These are phyloP conservation scores for Grapholita molesta DNA, from an alignment of 1,140 invertebrate species.

Conservation along the genomic window DNA sequence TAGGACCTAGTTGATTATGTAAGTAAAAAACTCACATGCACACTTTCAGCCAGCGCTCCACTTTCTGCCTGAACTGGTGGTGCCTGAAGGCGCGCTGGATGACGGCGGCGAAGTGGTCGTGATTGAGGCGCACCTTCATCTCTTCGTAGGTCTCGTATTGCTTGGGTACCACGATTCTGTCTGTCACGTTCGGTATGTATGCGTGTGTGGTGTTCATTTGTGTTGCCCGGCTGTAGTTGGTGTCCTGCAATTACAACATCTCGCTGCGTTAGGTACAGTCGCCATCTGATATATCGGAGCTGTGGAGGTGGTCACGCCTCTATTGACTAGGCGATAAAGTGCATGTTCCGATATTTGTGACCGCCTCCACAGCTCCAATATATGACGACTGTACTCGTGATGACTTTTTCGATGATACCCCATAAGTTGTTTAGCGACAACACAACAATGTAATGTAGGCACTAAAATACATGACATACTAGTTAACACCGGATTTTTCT, in stretches of 20 bases:
- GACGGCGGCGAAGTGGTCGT: conserved; percentile 75
- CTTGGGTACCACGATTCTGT: conserved; percentile 77
- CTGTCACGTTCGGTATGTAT: conserved; percentile 79
- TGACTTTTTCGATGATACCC: too few relatives aligned
- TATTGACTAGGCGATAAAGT: too few relatives aligned
- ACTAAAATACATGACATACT: too few relatives aligned
- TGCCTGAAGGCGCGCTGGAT: conserved; percentile 80
- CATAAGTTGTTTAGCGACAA: too few relatives aligned
- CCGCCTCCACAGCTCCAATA: too few relatives aligned
- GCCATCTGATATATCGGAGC: too few relatives aligned
- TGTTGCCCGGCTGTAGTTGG: conserved; percentile 71
- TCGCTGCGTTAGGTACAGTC: too few relatives aligned
- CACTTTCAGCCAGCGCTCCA: conserved; percentile 66
- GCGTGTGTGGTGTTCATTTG: conserved; percentile 78
- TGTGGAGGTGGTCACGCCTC: too few relatives aligned
- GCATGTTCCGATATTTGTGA: too few relatives aligned
- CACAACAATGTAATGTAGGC: too few relatives aligned
- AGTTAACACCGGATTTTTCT: too few relatives aligned
- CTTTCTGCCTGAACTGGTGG: conserved; percentile 70
- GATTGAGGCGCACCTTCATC: conserved; percentile 69
- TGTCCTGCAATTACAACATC: conserved; percentile 76
- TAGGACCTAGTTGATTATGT: neutral
- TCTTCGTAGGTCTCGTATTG: conserved; percentile 79
- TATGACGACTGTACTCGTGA: too few relatives aligned
- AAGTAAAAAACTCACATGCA: conserved; percentile 56